Evolutionary conservation across 2,797 vertebrate species (phyloP), one percentile per base, ranked within the genome.

Genomic region (Zalophus californianus): DNA sequence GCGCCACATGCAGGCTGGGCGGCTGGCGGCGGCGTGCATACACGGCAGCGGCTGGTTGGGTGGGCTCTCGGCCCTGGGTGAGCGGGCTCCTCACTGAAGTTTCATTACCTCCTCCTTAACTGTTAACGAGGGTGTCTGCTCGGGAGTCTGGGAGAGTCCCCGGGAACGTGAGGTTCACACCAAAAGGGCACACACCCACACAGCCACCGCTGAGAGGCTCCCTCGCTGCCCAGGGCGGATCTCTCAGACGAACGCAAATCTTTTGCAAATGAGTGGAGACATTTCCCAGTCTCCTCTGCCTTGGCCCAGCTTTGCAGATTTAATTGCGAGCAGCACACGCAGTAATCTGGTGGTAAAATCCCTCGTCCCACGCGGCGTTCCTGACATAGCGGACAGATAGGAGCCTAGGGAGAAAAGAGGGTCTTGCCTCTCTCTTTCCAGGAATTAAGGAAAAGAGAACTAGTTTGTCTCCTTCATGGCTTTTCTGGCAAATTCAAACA

Each of bases 401-500:
- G 96, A 96, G 92, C 54, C 62, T 8, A 96, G 50, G 93, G 83
- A 58, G 44, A 0, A 58, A 60, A 27, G 41, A 23, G 2, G 29
- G 7, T 25, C 54, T 18, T 0, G 12, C 21, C 35, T 83, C 38
- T 75, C 48, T 87, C 83, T 96, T 97, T 92, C 14, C 35, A 58
- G 35, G 14, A 38, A 44, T 90, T 73, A 27, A 50, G 60, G 66
- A 64, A 66, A 62, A 52, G 54, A 44, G 27, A 77, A 87, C 41
- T 0, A 29, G 88, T 60, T 84, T 66, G 93, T 77, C 10, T 54
- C 93, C 90, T 77, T 86, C 16, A 6, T 3, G 87, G 72, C 70
- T 79, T 97, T 77, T 90, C 96, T 48, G 96, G 79, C 62, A 95
- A 96, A 82, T 88, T 86, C 66, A 48, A 87, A 78, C 29, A 86